Percentiles rank a stretch among this genome's conserved stretches.
These are phyloP conservation scores for Panurus biarmicus DNA, from an alignment of 2,113 vertebrate species.

Conservation along the genomic window DNA sequence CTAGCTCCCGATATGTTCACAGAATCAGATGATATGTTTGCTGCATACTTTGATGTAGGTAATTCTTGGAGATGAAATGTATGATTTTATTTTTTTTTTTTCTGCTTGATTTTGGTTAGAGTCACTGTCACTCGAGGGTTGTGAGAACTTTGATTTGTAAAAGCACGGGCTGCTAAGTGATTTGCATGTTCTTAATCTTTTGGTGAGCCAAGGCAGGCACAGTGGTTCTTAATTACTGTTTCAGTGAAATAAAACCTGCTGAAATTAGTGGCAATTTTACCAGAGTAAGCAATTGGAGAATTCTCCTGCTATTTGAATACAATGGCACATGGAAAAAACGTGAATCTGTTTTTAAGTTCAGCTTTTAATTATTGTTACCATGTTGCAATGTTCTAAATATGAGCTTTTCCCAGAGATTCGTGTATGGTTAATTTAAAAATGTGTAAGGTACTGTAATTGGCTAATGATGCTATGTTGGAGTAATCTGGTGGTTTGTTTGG, in stretches of 20 bases:
- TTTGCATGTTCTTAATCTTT: neutral
- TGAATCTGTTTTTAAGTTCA: neutral
- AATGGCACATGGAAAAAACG: neutral
- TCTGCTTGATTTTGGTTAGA: neutral
- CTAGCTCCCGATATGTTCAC: constrained; percentile 98
- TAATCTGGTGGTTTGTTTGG: neutral
- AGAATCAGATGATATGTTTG: constrained; percentile 98
- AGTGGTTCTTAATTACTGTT: neutral
- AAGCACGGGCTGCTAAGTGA: neutral
- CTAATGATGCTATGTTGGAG: neutral
- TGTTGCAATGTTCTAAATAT: neutral
- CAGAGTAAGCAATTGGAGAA: neutral
- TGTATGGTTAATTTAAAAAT: neutral
- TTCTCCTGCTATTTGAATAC: neutral
- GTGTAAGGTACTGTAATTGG: neutral
- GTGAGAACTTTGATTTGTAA: neutral
- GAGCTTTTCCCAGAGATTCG: neutral
- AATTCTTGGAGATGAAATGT: neutral
- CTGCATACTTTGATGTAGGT: constrained; percentile 94
- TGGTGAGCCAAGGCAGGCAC: neutral
- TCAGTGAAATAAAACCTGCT: neutral
- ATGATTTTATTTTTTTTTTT: neutral
- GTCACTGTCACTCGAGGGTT: neutral
- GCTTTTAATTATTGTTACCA: neutral
- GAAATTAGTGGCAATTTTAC: neutral